Evolutionary conservation across 2,797 vertebrate genomes (phyloP), one percentile per base, ranked within the genome.

Genomic region (Karalla daura): DNA sequence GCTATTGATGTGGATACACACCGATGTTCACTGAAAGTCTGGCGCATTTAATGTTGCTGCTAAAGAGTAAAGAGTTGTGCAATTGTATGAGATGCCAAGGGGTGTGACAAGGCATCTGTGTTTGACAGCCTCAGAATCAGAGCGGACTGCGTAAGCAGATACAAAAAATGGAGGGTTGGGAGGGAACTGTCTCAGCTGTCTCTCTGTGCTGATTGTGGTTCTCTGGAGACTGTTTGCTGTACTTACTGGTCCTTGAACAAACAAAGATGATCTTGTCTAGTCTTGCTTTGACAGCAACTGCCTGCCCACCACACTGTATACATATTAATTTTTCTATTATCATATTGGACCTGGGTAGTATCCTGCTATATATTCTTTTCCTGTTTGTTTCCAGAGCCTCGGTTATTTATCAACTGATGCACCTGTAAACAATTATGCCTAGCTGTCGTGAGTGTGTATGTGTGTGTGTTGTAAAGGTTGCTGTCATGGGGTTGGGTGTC

Each of bases 371-470:
- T 35, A 21, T 25, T 36, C 8, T 21, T 27, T 24, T 41, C 12
- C 9, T 28, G 1, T 21, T 51, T 5, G 35, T 5, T 37, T 8
- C 15, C 52, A n/a, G 13, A 21, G 28, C 12, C 5, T 41, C n/a
- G n/a, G n/a, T n/a, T n/a, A n/a, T n/a, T n/a, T n/a, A n/a, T n/a
- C n/a, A n/a, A 28, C 46, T 60, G 59, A 44, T 20, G 11, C 52
- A 56, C 35, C 64, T 54, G 41, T 66, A 55, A 66, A 28, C 50
- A 51, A 33, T 55, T 24, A 14, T 66, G 65, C 52, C 50, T 40
- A 39, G 43, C 30, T 14, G 14, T 36, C 2, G 9, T 24, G 47
- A 27, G 39, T 43, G 13, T 17, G 7, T 39, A 39, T 55, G 23
- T 47, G 15, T 63, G 17, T 23, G 10, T 50, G 60, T 21, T 56